A percentile compares a stretch with the other conserved stretches of the same genome.
phyloP scores from a whole-genome alignment of 1,140 invertebrate genomes.

The Achroia grisella region DNA sequence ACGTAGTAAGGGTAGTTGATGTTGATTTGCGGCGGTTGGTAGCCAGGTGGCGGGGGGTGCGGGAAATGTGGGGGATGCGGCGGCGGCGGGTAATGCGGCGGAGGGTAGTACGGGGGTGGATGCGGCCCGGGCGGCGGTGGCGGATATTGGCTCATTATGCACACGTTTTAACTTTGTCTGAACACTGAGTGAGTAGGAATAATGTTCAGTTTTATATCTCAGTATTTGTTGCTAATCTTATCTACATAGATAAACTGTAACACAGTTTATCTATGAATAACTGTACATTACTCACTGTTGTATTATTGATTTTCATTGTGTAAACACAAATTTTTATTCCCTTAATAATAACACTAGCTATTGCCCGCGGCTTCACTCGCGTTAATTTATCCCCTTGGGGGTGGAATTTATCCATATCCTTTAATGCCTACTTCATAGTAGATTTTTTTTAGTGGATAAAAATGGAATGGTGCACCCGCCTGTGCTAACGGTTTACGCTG shows the following conservation, averaged over 20 bases:
- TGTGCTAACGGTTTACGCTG: too few relatives aligned
- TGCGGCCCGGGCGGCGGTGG: constrained; percentile 6
- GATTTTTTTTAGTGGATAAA: too few relatives aligned
- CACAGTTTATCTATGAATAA: too few relatives aligned
- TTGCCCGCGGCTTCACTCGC: too few relatives aligned
- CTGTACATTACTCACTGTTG: too few relatives aligned
- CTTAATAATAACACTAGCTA: too few relatives aligned
- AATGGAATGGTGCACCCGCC: too few relatives aligned
- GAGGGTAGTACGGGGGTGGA: constrained; percentile 20
- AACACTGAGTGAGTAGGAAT: neutral
- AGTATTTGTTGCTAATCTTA: neutral
- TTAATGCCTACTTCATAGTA: too few relatives aligned
- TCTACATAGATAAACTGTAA: neutral
- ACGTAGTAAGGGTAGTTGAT: constrained; percentile 28
- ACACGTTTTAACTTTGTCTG: neutral
- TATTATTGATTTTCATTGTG: too few relatives aligned
- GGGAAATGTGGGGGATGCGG: constrained; percentile 19
- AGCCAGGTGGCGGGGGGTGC: constrained; percentile 17
- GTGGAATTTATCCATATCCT: too few relatives aligned
- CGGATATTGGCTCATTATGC: constrained; percentile 24
- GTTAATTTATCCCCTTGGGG: too few relatives aligned
- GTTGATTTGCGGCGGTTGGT: constrained; percentile 5
- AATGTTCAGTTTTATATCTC: neutral
- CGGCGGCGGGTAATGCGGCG: constrained; percentile 17
- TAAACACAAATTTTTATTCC: too few relatives aligned